phyloP scores from a whole-genome alignment of 2,797 vertebrate genomes.

The Triplophysa bombifrons region DNA sequence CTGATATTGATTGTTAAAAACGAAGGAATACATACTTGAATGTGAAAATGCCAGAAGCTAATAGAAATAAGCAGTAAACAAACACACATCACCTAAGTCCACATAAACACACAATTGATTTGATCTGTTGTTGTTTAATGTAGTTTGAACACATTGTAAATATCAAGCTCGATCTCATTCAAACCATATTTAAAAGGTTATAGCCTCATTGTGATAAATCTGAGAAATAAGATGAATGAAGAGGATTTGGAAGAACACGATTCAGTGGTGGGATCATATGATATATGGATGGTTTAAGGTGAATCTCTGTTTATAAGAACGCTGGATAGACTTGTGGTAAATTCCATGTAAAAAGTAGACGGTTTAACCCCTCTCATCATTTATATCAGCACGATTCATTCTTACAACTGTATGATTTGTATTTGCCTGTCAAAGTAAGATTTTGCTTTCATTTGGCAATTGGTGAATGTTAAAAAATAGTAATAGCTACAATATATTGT shows the following conservation, averaged over 20 bases:
- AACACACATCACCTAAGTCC: conserved; percentile 2
- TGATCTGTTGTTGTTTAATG: conserved; percentile 37
- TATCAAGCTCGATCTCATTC: conserved; percentile 34
- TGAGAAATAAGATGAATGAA: neutral
- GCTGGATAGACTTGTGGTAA: no score
- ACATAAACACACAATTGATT: conserved; percentile 21
- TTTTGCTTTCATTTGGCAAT: neutral
- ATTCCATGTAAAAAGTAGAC: neutral
- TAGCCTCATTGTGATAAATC: neutral
- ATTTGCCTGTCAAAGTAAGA: neutral
- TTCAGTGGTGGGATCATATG: no score
- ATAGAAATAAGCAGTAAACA: neutral
- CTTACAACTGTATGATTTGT: neutral
- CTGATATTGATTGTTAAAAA: conserved; percentile 2
- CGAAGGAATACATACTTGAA: conserved; percentile 33
- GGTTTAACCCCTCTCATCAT: neutral
- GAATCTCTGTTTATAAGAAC: no score
- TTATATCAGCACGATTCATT: neutral
- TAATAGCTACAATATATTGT: neutral
- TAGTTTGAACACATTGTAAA: conserved; percentile 46
- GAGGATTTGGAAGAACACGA: neutral
- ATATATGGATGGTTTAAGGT: no score
- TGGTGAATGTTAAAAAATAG: neutral
- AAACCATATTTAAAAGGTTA: conserved; percentile 25
- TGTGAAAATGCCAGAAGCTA: conserved; percentile 10